Evolutionary conservation across 2,888 invertebrate species (phyloP), one percentile per base, ranked within the genome.

Genomic region (Andrena camellia): DNA sequence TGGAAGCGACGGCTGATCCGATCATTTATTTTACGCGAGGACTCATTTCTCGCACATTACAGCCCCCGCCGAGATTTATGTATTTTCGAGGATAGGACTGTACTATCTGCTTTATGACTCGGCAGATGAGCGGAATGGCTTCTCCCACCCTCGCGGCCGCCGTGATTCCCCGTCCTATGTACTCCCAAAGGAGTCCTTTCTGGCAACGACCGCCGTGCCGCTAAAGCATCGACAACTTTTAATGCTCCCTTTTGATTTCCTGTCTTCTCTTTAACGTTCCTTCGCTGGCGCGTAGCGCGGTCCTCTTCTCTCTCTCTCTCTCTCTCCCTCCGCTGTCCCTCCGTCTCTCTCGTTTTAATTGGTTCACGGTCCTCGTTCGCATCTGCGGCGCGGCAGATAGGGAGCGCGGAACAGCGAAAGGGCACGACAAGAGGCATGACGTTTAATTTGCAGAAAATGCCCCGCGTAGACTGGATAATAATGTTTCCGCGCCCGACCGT

Each of bases 101-200:
- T 85, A 88, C 88, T 92, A 90, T 92, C 91, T 91, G 91, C 91
- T 92, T 93, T 92, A 92, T 91, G 92, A 92, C 91, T 92, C 91
- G 91, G 90, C 90, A 92, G 93, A 93, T 92, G 93, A 93, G 89
- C 90, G 90, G 90, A 93, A 92, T 90, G 90, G 91, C 90, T 90
- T 88, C 59, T 88, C 59, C 73, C 74, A 33, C 62, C 72, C 75
- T 68, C 5, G 60, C 42, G 69, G 52, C 71, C 71, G 35, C 48
- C 73, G 62, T 64, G 81, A 66, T 66, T 63, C 70, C 80, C 74
- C 23, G 66, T 82, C 87, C 86, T 82, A 81, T 87, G 81, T 84
- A 80, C 78, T 88, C 91, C 89, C 90, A 54, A 70, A 89, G 89
- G 90, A 91, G 84, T 87, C 88, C 85, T 91, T 92, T 88, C 91